Base-by-base conservation (phyloP, 1,140 invertebrate genomes). In the Laupala kohalensis region DNA sequence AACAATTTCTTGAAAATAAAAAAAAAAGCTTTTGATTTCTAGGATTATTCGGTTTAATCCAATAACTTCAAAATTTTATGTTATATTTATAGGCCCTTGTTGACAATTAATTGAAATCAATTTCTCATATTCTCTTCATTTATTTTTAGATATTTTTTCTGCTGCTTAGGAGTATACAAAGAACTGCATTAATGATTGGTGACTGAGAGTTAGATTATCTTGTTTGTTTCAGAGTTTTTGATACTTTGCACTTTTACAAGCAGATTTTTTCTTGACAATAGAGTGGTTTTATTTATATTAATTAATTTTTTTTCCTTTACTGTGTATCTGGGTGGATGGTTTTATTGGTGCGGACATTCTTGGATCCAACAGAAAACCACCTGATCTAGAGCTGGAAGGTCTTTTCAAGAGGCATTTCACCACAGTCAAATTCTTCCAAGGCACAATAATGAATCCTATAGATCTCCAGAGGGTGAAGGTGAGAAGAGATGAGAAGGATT, bases 321-420 rank as follows among this genome's bases (percentile, higher is more conserved):
- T 53, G 37, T 68, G 67, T 68, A 27, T 29, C 29, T 68, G 67
- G 67, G n/a, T 29, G 67, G 67, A 68, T 68, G 28, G 28, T 70
- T 29, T 72, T 28, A 26, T 68, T 72, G 65, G 71, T 62, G 25
- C 25, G 69, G 25, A 29, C n/a, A n/a, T 29, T 25, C 68, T 19
- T 68, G 37, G 37, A 53, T 19, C 37, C 37, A 53, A 23, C 72
- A 94, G 91, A 89, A 93, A 94, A 86, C 91, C 91, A 83, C 91
- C 91, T 81, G 95, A 97, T 86, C 89, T 98, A 85, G 96, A 98
- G 88, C 88, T 99, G 86, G 96, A 98, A 88, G 95, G 96, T 86
- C 90, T 98, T 80, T 96, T 99, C 88, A 99, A 99, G 87, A 90
- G 96, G 84, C 96, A 98, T 88, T 98, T 98, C 88, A 99, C 96